These are phyloP conservation scores for Equus przewalskii DNA, from an alignment of 2,113 vertebrate genomes.

Conservation along the genomic window DNA sequence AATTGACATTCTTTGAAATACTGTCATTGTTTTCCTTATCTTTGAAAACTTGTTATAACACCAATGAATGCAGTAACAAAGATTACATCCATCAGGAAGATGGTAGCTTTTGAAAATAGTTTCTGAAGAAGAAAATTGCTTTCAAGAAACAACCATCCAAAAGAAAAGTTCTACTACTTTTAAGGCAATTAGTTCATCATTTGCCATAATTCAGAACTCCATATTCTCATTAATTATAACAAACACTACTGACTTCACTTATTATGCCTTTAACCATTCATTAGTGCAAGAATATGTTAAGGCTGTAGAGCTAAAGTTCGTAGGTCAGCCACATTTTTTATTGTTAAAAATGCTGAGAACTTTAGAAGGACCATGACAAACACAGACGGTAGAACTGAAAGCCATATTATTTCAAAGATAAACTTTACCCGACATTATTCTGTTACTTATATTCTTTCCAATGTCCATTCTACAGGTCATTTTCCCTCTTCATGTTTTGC, in stretches of 20 bases:
- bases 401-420: constrained; percentile 26
- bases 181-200: constrained; percentile 83
- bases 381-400: constrained; percentile 29
- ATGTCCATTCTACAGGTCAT: neutral
- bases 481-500: constrained; percentile 31
- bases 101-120: constrained; percentile 71
- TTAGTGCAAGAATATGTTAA: constrained; percentile 80
- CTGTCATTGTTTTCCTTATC: constrained; percentile 56
- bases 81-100: constrained; percentile 64
- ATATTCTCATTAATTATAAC: constrained; percentile 78
- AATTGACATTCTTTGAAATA: constrained; percentile 70
- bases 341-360: constrained; percentile 66
- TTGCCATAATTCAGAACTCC: constrained; percentile 69
- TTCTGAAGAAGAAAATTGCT: constrained; percentile 72
- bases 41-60: constrained; percentile 58
- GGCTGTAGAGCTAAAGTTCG: constrained; percentile 71
- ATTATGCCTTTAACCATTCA: constrained; percentile 82
- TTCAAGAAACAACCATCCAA: constrained; percentile 73
- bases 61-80: constrained; percentile 65
- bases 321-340: constrained; percentile 72
- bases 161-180: constrained; percentile 82
- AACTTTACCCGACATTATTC: neutral
- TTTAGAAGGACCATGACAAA: constrained; percentile 59
- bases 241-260: constrained; percentile 82
- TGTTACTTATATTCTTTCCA: neutral